These are phyloP conservation scores for Diachasma alloeum DNA, from an alignment of 1,140 invertebrate genomes.

Conservation along the genomic window DNA sequence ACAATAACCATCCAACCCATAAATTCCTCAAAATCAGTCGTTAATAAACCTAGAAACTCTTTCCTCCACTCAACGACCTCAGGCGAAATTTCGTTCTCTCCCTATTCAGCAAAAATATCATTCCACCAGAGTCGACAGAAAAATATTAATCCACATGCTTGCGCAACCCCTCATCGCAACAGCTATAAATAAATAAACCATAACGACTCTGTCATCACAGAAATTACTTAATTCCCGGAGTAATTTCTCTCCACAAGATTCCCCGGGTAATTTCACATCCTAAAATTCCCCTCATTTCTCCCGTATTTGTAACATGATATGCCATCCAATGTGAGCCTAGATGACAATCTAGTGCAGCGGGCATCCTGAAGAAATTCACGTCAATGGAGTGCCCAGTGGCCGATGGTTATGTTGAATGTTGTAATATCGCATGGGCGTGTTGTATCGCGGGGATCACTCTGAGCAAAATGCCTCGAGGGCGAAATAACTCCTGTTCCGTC, in stretches of 20 bases:
- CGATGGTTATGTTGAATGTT: background rate
- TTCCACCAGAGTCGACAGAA: too few species aligned
- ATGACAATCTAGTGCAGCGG: background rate
- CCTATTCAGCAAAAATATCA: too few species aligned
- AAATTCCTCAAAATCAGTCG: too few species aligned
- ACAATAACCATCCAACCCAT: too few species aligned
- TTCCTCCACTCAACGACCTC: too few species aligned
- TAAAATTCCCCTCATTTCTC: background rate
- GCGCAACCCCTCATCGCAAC: too few species aligned
- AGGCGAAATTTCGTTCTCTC: too few species aligned
- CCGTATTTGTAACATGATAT: background rate
- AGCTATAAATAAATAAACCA: background rate
- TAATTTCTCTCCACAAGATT: too few species aligned
- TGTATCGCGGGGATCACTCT: background rate
- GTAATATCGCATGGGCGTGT: constrained; percentile 5
- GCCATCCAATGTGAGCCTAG: background rate
- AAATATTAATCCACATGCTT: too few species aligned
- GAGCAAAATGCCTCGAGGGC: background rate
- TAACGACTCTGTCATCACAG: background rate
- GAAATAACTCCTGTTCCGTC: background rate
- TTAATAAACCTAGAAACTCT: too few species aligned
- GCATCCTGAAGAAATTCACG: background rate
- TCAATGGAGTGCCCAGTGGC: background rate
- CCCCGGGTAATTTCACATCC: background rate
- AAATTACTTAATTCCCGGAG: background rate